Evolutionary conservation across 2,113 vertebrate genomes (phyloP).

Genomic region (Psettodes erumei): DNA sequence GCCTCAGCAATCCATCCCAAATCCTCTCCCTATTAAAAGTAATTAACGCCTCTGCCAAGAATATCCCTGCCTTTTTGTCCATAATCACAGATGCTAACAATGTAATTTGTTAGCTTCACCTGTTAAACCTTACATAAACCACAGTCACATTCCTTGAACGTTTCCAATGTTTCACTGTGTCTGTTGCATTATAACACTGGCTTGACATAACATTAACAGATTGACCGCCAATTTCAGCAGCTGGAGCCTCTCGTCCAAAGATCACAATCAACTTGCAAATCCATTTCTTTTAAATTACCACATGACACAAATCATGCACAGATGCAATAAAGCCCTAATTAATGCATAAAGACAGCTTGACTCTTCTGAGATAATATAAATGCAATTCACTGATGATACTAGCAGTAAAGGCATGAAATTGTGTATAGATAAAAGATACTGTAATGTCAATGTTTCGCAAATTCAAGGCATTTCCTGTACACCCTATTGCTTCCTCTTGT

Average conservation of each 20-base stretch:
- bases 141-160: neutral
- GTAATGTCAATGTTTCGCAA: neutral
- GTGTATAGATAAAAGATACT: too few species aligned
- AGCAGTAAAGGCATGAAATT: neutral
- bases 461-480: slow-evolving; percentile 17
- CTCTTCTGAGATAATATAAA: neutral
- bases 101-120: neutral
- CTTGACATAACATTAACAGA: slow-evolving; percentile 17
- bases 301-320: neutral
- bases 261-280: neutral
- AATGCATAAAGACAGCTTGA: neutral
- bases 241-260: neutral
- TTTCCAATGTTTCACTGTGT: neutral
- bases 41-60: neutral
- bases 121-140: neutral
- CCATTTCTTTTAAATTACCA: neutral
- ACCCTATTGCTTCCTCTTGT: slow-evolving; percentile 25
- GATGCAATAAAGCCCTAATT: neutral
- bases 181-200: slow-evolving; percentile 1
- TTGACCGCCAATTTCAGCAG: neutral
- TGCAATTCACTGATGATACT: neutral
- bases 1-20: neutral
- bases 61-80: neutral
- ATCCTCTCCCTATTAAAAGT: neutral
- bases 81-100: neutral